Conservation (phyloP, 1,140 invertebrate species). For the Aphidius ervi region DNA sequence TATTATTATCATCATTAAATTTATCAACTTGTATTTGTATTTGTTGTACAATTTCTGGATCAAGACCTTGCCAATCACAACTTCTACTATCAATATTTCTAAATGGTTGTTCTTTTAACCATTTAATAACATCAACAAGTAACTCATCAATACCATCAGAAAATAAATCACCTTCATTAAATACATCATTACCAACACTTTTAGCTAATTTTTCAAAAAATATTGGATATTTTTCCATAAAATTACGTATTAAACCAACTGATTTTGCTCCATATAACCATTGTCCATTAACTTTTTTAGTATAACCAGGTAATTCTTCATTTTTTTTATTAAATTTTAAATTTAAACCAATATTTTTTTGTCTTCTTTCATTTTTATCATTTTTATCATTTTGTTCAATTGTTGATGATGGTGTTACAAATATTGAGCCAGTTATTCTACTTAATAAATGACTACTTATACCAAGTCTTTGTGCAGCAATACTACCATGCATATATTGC, state of each 20-base stretch:
- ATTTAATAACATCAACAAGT: constrained; percentile 61
- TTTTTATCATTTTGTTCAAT: neutral
- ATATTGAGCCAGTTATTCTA: constrained; percentile 78
- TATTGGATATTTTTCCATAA: constrained; percentile 68
- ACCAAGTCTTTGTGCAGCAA: constrained; percentile 55
- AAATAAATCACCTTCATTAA: constrained; percentile 66
- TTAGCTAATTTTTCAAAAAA: constrained; percentile 63
- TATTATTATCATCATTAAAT: constrained; percentile 32
- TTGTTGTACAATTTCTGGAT: constrained; percentile 62
- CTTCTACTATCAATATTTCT: constrained; percentile 56
- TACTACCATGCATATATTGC: constrained; percentile 39
- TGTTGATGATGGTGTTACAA: constrained; percentile 54
- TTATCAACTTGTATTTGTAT: constrained; percentile 60
- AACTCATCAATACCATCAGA: constrained; percentile 45
- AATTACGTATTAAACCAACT: constrained; percentile 65
- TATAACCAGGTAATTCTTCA: constrained; percentile 75
- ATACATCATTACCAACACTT: constrained; percentile 56
- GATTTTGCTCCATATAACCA: constrained; percentile 84
- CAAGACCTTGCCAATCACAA: constrained; percentile 67
- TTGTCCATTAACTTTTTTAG: constrained; percentile 62
- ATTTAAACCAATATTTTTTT: constrained; percentile 84
- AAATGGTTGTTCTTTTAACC: constrained; percentile 69
- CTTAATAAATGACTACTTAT: constrained; percentile 70
- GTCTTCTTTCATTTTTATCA: constrained; percentile 45
- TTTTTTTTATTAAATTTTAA: constrained; percentile 84